Conservation (phyloP, 2,113 vertebrate species). For the Sinocyclocheilus grahami region DNA sequence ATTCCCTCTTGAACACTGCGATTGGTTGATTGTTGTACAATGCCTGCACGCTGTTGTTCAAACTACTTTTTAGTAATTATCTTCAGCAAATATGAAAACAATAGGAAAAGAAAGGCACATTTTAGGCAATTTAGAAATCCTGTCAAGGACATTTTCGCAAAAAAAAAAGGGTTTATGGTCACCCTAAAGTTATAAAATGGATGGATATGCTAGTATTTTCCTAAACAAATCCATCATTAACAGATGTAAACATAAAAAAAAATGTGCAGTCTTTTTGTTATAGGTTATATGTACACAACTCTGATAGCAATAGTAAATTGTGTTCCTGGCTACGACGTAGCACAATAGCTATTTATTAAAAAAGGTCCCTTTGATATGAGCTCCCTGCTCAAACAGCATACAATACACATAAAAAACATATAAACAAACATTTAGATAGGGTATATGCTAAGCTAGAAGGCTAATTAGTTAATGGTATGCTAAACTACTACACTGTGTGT, state of each 20-base stretch:
- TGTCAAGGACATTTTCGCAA: no score
- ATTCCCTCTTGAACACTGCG: no score
- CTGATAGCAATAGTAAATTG: neutral
- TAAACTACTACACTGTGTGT: neutral
- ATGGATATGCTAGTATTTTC: no score
- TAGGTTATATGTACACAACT: neutral
- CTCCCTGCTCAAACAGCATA: neutral
- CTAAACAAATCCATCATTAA: neutral
- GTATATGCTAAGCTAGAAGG: neutral
- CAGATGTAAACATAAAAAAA: neutral
- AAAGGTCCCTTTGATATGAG: neutral
- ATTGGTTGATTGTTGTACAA: no score
- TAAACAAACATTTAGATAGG: neutral
- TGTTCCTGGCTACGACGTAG: neutral
- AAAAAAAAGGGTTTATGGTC: no score
- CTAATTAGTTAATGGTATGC: neutral
- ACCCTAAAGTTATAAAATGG: no score
- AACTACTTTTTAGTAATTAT: no score
- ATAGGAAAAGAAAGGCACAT: no score
- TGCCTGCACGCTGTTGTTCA: no score
- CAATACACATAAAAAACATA: neutral
- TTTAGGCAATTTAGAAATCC: no score
- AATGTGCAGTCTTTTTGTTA: no score
- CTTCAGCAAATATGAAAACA: no score
- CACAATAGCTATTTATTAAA: neutral